Base-by-base conservation (phyloP, 2,888 invertebrate genomes). In the Trichacis sp. region DNA sequence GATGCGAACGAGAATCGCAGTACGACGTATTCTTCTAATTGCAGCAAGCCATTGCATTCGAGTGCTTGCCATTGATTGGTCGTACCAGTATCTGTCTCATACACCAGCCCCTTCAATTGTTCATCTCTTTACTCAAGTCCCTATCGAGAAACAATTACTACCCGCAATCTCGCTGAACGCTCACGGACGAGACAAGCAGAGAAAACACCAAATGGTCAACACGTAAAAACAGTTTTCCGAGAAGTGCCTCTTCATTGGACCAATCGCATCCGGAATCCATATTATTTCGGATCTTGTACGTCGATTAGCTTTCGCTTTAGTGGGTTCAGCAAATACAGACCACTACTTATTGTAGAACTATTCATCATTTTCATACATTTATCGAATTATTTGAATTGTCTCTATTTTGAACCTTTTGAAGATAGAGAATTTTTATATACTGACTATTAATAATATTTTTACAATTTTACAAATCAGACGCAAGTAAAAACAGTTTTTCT, bases 61-160 rank as follows among this genome's bases (percentile, higher is more conserved):
- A 72, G 72, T 66, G 69, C 66, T 56, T 68, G 67, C 61, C 59
- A 72, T 75, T 71, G 76, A 75, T 75, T 73, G 68, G 62, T 64
- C 60, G 49, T 49, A 49, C 49, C 49, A 49, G 49, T 49, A 33
- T 49, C 49, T 38, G 38, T 36, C 49, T 49, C 49, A 49, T 49
- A 49, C 38, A 36, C 38, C 49, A 12, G 49, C 49, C 38, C 38
- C 49, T 49, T 49, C 38, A 36, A 49, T 14, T 36, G 49, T 49
- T 49, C 11, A 49, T 49, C 49, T 36, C 36, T 19, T 49, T 36
- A 3, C 36, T 49, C 49, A 19, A 36, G 36, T 19, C 6, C n/a
- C 36, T 36, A 49, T 73, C 67, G 69, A 70, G 59, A 70, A 71
- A 73, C 75, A 77, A 78, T 78, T 78, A 76, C 73, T 64, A 64